These are phyloP conservation scores for Morone chrysops DNA, from an alignment of 2,113 vertebrate genomes.

Conservation along the genomic window DNA sequence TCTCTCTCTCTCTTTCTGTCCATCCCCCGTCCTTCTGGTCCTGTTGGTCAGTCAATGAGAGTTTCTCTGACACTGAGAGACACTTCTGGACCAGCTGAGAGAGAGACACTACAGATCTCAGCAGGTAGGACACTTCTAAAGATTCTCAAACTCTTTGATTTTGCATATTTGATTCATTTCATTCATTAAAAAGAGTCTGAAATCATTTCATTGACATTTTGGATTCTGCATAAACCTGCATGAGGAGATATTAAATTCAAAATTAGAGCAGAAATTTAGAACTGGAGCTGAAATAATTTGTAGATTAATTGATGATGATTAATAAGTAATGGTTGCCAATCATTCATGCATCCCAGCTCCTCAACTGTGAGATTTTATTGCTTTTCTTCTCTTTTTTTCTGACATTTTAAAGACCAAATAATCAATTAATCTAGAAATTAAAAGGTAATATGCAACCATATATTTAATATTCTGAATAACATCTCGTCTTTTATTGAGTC, in stretches of 20 bases:
- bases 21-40: slow-evolving; percentile 21
- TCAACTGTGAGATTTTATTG: neutral
- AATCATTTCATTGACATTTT: neutral
- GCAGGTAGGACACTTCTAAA: slow-evolving; percentile 54
- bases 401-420: neutral
- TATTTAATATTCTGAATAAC: neutral
- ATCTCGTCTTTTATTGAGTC: neutral
- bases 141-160: neutral
- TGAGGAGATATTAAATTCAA: accelerated
- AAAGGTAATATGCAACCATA: too few species aligned
- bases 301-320: neutral
- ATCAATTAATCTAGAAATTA: neutral
- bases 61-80: neutral
- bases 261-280: neutral
- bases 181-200: neutral
- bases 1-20: slow-evolving; percentile 35
- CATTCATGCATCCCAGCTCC: neutral
- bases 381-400: neutral
- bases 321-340: neutral
- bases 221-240: neutral
- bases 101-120: slow-evolving; percentile 9
- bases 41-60: slow-evolving; percentile 40
- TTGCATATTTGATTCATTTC: neutral
- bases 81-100: too few species aligned
- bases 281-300: neutral